Evolutionary conservation across 2,888 invertebrate species (phyloP).

Genomic region (Rotaria socialis): DNA sequence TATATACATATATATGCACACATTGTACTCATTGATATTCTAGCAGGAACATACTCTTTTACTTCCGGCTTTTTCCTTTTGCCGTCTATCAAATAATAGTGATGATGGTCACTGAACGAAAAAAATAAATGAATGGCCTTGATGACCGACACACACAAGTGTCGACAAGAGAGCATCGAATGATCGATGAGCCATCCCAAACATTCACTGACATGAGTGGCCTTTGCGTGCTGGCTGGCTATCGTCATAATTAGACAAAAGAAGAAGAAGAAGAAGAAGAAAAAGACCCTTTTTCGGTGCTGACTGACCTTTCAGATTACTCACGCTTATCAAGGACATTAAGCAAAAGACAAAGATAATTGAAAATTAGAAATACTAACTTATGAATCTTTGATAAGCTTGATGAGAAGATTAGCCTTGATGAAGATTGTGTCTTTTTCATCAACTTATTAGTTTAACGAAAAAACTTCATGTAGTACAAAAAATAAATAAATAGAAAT

Average conservation of each 20-base stretch:
- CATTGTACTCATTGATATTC: constrained; percentile 21
- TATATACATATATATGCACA: background rate
- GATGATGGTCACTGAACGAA: constrained; percentile 23
- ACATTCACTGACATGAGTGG: constrained; percentile 21
- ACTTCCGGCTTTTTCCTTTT: constrained; percentile 13
- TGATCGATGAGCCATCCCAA: constrained; percentile 29
- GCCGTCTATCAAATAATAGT: constrained; percentile 26
- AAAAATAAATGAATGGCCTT: constrained; percentile 29
- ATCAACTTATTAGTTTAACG: background rate
- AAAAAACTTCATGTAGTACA: background rate
- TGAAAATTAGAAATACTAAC: background rate
- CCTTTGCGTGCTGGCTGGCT: constrained; percentile 21
- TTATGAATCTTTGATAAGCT: background rate
- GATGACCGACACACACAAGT: constrained; percentile 32
- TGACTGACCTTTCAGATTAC: constrained; percentile 29
- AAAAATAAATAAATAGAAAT: background rate
- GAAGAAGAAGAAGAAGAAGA: background rate
- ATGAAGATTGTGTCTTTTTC: background rate
- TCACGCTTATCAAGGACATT: constrained; percentile 14
- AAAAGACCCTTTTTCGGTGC: background rate
- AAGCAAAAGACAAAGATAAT: constrained; percentile 3
- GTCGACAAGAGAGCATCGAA: constrained; percentile 26
- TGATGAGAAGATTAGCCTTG: constrained; percentile 1
- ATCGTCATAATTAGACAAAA: constrained; percentile 28
- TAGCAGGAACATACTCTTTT: constrained; percentile 29